phyloP scores from a whole-genome alignment of 2,797 vertebrate species.

The Argyrosomus regius region DNA sequence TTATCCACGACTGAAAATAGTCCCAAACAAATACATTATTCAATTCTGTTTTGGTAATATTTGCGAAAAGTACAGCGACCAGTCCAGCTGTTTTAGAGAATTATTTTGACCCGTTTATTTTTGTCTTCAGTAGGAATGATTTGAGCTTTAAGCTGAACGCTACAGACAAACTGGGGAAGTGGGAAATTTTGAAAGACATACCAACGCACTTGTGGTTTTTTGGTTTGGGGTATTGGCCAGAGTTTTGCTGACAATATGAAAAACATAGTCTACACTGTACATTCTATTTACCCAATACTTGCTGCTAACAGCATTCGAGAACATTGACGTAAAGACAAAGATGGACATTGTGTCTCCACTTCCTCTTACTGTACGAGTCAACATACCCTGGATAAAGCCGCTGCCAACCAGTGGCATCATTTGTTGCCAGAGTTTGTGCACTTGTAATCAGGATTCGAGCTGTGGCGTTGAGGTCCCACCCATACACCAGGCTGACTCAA shows the following conservation, averaged over 20 bases:
- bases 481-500: too few relatives aligned
- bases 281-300: too few relatives aligned
- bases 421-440: too few relatives aligned
- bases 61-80: background rate
- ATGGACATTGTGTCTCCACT: too few relatives aligned
- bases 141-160: background rate
- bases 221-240: conserved; percentile 11
- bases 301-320: too few relatives aligned
- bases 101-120: background rate
- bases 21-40: background rate
- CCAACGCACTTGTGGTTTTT: conserved; percentile 11
- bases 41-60: background rate
- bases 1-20: background rate
- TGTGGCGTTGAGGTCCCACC: too few relatives aligned
- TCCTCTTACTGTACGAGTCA: too few relatives aligned
- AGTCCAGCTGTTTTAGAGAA: background rate
- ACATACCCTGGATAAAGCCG: too few relatives aligned
- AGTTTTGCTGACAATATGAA: conserved; percentile 48
- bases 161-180: conserved; percentile 44
- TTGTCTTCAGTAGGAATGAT: conserved; percentile 2
- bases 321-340: too few relatives aligned
- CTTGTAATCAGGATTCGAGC: too few relatives aligned
- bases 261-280: conserved; percentile 13
- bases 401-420: too few relatives aligned
- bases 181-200: conserved; percentile 32